phyloP scores from a whole-genome alignment of 1,140 invertebrate genomes.

The Globodera rostochiensis region DNA sequence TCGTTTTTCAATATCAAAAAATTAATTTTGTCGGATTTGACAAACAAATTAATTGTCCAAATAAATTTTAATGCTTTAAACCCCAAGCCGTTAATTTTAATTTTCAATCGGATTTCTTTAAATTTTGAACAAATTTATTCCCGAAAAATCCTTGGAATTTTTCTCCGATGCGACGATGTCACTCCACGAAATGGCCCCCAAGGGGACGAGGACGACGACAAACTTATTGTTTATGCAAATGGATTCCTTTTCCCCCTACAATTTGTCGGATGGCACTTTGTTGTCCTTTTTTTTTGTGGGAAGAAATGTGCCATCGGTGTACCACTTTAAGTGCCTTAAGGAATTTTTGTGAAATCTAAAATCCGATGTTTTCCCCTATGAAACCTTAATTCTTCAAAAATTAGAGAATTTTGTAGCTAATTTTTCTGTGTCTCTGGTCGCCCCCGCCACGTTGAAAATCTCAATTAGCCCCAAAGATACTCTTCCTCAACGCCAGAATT shows the following conservation, averaged over 20 bases:
- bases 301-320: not conserved
- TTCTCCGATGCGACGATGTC: not conserved
- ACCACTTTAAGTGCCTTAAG: not conserved
- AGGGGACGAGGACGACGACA: not conserved
- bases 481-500: no score
- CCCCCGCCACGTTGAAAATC: no score
- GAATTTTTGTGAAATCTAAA: no score
- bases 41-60: no score
- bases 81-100: no score
- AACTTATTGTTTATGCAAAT: slow-evolving; percentile 20
- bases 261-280: not conserved
- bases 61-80: no score
- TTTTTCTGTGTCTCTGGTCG: not conserved
- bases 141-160: not conserved
- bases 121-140: no score
- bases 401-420: not conserved
- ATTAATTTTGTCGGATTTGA: no score
- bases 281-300: not conserved
- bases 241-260: not conserved
- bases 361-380: not conserved
- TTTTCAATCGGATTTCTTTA: no score
- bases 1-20: no score
- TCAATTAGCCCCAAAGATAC: no score
- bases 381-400: not conserved
- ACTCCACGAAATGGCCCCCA: not conserved